Conservation (phyloP, 1,140 invertebrate species). For the Pentalonia nigronervosa region DNA sequence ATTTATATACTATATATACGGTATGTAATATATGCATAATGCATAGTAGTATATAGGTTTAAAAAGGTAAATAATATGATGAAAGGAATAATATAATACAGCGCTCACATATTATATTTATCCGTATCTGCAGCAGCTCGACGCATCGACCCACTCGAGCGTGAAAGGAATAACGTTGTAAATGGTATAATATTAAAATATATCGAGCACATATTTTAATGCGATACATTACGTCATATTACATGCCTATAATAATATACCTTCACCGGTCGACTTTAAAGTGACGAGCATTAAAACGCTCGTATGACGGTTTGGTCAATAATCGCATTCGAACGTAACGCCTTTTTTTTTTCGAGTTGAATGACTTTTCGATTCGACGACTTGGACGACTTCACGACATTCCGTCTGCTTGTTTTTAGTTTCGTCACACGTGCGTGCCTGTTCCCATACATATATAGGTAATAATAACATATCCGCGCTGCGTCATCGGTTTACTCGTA, state of each 20-base stretch:
- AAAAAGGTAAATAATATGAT: neutral
- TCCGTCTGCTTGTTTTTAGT: neutral
- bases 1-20: neutral
- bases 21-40: neutral
- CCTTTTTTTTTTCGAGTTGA: neutral
- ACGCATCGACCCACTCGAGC: neutral
- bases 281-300: neutral
- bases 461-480: neutral
- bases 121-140: neutral
- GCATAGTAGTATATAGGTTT: neutral
- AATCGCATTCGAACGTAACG: neutral
- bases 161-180: neutral
- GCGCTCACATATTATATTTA: neutral
- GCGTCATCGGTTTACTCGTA: neutral
- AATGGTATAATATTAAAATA: neutral
- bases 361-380: slow-evolving; percentile 14
- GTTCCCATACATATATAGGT: neutral
- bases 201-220: neutral
- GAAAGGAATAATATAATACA: neutral
- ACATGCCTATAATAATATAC: neutral
- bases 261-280: neutral
- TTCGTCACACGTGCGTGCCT: neutral
- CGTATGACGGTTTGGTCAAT: too few species aligned
- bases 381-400: neutral
- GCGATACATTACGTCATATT: neutral